phyloP scores from a whole-genome alignment of 2,113 vertebrate species.

The Menura novaehollandiae region DNA sequence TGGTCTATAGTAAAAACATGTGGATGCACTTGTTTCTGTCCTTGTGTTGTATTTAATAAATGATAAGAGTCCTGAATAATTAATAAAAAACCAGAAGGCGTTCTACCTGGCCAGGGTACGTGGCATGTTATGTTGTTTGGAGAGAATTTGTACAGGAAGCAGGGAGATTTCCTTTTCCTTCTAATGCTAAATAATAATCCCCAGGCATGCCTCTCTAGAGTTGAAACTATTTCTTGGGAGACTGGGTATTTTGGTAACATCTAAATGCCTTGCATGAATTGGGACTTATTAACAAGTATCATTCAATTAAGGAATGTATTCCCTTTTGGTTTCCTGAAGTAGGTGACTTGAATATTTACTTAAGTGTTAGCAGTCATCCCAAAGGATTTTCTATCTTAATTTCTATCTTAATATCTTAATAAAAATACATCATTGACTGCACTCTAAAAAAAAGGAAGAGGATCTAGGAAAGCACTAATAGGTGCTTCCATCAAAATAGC shows the following conservation, averaged over 20 bases:
- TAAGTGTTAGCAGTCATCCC: not conserved
- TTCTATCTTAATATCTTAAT: not conserved
- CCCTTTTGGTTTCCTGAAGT: not conserved
- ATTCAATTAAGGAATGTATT: constrained; percentile 2
- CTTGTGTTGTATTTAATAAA: not conserved
- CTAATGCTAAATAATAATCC: not conserved
- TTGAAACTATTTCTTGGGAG: not conserved
- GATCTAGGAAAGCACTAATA: too few species aligned
- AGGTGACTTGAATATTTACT: not conserved
- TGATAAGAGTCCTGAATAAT: not conserved
- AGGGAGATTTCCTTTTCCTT: not conserved
- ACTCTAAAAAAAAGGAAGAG: not conserved
- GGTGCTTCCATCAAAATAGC: fast-evolving
- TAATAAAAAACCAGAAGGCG: not conserved
- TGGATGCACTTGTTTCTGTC: not conserved
- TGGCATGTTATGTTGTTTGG: not conserved
- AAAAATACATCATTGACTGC: not conserved
- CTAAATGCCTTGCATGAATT: not conserved
- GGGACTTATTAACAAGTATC: not conserved
- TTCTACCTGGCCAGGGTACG: not conserved
- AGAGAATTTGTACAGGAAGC: not conserved
- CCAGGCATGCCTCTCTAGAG: not conserved
- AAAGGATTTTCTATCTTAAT: not conserved
- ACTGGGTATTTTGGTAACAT: not conserved
- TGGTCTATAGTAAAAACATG: not conserved